Evolutionary conservation across 1,140 invertebrate species (phyloP).

Genomic region (Diabrotica virgifera): DNA sequence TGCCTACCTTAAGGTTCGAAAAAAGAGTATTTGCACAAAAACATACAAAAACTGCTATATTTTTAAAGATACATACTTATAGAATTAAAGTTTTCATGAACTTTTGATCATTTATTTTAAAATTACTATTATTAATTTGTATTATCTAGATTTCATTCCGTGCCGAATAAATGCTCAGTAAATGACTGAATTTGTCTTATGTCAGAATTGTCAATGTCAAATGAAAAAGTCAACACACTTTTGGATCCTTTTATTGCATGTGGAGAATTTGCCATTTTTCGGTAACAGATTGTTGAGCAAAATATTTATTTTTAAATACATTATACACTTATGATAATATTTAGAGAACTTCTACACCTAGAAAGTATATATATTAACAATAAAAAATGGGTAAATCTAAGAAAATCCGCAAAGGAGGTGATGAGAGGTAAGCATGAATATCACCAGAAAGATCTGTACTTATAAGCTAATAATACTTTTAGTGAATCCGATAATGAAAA

Average conservation of each 20-base stretch:
- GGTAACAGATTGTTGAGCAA: conserved; percentile 3
- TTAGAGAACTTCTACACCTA: conserved; percentile 7
- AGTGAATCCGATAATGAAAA: conserved; percentile 41
- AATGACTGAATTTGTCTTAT: too few relatives aligned
- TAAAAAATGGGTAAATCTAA: conserved; percentile 65
- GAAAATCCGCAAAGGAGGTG: conserved; percentile 64
- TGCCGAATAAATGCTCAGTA: too few relatives aligned
- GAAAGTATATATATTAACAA: conserved; percentile 6
- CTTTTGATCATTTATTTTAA: too few relatives aligned
- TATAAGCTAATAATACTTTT: conserved; percentile 39
- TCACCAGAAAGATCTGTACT: conserved; percentile 10
- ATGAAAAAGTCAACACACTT: background rate
- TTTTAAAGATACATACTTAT: too few relatives aligned
- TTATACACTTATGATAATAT: conserved; percentile 17
- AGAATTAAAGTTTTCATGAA: too few relatives aligned
- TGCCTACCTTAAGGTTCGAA: too few relatives aligned
- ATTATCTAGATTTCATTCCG: too few relatives aligned
- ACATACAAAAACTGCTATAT: too few relatives aligned
- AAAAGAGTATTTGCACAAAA: too few relatives aligned
- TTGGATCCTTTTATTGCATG: background rate
- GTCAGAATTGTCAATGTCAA: background rate
- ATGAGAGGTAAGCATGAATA: conserved; percentile 56
- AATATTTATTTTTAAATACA: conserved; percentile 5
- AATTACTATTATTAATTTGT: too few relatives aligned
- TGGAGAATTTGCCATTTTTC: background rate